Conservation (phyloP, 92 coral and sea anemone species). For the Palythoa grandiflora region DNA sequence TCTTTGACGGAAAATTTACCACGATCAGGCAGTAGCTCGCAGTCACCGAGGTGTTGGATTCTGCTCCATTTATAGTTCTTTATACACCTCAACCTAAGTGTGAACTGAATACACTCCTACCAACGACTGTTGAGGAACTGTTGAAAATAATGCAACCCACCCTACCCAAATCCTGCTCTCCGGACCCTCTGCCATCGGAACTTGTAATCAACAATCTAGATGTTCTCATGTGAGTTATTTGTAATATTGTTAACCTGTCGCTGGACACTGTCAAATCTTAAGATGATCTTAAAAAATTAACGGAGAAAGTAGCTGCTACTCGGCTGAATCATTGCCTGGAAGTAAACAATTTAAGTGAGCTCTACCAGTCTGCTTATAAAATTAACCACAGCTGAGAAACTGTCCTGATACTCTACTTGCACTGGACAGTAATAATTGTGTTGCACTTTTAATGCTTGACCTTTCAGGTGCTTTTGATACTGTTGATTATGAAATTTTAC, state of each 20-base stretch:
- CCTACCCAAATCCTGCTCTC: too few relatives aligned
- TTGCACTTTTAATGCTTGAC: background rate
- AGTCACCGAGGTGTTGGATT: background rate
- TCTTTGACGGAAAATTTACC: background rate
- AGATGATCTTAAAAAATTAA: background rate
- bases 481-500: slow-evolving; percentile 24
- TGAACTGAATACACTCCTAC: background rate
- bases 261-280: background rate
- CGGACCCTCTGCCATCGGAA: background rate
- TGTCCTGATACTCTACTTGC: background rate
- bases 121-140: background rate
- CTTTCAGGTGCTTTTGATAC: slow-evolving; percentile 4
- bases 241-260: background rate
- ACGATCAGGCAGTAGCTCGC: background rate
- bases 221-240: background rate
- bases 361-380: slow-evolving; percentile 2
- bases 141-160: too few relatives aligned
- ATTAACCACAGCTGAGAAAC: background rate
- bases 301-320: background rate
- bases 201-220: background rate
- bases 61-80: background rate
- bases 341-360: background rate
- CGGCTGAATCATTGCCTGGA: slow-evolving; percentile 10
- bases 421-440: background rate
- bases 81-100: background rate